Evolutionary conservation across 2,797 vertebrate genomes (phyloP).

Genomic region (Falco novaeseelandiae): DNA sequence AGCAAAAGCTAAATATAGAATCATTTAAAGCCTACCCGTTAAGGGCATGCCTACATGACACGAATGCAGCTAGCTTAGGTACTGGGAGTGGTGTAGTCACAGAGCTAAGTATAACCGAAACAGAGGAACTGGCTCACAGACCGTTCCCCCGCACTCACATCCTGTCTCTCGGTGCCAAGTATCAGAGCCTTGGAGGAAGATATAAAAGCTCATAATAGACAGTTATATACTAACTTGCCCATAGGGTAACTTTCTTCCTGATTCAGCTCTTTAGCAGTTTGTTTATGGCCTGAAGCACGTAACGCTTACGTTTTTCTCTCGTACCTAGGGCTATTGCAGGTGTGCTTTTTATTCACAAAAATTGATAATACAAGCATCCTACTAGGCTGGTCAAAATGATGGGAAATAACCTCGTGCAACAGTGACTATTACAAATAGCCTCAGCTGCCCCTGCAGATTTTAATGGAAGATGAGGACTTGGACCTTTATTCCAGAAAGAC

Average conservation of each 20-base stretch:
- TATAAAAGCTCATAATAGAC: background rate
- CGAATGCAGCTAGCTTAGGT: slow-evolving; percentile 3
- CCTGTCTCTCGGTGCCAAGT: slow-evolving; percentile 13
- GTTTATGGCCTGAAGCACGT: background rate
- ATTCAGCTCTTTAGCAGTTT: background rate
- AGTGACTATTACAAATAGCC: background rate
- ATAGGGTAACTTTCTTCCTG: slow-evolving; percentile 9
- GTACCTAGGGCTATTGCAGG: background rate
- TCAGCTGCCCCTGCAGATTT: background rate
- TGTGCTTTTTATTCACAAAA: background rate
- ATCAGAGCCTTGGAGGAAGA: slow-evolving; percentile 32
- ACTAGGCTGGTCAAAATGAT: background rate
- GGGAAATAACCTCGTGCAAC: background rate
- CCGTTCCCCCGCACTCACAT: background rate
- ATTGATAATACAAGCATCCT: background rate
- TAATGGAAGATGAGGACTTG: background rate
- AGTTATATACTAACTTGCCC: background rate
- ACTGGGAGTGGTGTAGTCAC: background rate
- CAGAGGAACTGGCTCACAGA: slow-evolving; percentile 38
- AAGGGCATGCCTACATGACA: slow-evolving; percentile 52
- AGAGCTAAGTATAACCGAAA: slow-evolving; percentile 38
- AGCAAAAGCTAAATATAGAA: slow-evolving; percentile 58
- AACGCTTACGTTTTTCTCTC: background rate
- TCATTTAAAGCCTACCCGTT: slow-evolving; percentile 47
- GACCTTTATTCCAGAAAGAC: background rate